A percentile compares a stretch with the other conserved stretches of the same genome.
These are phyloP conservation scores for Setipinna tenuifilis DNA, from an alignment of 2,797 vertebrate species.

Conservation along the genomic window DNA sequence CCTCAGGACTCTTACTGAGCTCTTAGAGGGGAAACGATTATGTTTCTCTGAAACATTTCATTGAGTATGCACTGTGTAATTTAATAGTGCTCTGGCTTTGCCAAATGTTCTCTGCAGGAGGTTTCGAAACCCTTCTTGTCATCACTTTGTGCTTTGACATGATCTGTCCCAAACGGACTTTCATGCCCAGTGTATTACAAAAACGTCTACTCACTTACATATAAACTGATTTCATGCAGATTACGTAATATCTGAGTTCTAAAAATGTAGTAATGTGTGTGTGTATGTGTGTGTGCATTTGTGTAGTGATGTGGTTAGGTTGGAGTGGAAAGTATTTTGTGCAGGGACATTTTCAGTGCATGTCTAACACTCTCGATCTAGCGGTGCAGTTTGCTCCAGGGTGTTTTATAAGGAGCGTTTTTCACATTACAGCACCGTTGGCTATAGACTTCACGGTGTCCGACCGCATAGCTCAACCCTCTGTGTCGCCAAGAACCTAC, in stretches of 20 bases:
- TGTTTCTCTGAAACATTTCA: neutral
- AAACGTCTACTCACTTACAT: neutral
- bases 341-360: neutral
- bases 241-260: neutral
- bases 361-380: neutral
- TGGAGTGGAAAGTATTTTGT: neutral
- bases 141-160: neutral
- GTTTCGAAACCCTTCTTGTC: conserved; percentile 10
- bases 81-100: conserved; percentile 1
- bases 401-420: neutral
- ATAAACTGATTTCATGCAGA: neutral
- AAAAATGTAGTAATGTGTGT: neutral
- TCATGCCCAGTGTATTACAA: neutral
- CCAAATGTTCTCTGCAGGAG: conserved; percentile 14
- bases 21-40: neutral
- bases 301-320: neutral
- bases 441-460: neutral
- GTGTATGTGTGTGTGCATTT: neutral
- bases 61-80: conserved; percentile 18
- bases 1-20: neutral
- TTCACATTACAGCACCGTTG: neutral
- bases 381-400: neutral
- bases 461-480: neutral
- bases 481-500: neutral
- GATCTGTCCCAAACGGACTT: neutral